Evolutionary conservation across 2,888 invertebrate species (phyloP).

Genomic region (Branchellion lobata): DNA sequence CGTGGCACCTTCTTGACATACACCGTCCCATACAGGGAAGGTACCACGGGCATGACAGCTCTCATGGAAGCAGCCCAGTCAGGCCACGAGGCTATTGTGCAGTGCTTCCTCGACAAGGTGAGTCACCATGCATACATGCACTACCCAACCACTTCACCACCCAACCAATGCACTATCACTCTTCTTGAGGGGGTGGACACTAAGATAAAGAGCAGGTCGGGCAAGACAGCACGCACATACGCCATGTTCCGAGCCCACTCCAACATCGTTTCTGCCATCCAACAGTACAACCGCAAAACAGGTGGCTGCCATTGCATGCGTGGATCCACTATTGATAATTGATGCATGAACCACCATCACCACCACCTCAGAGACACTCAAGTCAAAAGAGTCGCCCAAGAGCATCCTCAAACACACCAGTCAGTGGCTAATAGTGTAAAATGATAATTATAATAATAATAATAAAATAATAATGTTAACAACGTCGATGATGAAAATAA

Average conservation of each 20-base stretch:
- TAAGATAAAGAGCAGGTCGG: constrained; percentile 56
- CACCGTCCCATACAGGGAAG: too few species aligned
- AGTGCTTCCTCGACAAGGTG: constrained; percentile 61
- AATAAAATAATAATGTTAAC: too few species aligned
- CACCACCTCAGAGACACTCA: background rate
- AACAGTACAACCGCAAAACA: constrained; percentile 55
- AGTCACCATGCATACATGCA: constrained; percentile 48
- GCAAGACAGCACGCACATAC: constrained; percentile 60
- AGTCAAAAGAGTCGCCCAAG: background rate
- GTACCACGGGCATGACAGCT: constrained; percentile 60
- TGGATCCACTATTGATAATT: background rate
- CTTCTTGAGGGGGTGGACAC: constrained; percentile 59
- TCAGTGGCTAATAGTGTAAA: background rate
- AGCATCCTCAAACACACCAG: constrained; percentile 2
- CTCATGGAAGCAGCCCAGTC: constrained; percentile 62
- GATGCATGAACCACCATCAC: too few species aligned
- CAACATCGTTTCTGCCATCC: constrained; percentile 61
- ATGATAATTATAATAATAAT: too few species aligned
- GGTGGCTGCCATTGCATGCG: background rate
- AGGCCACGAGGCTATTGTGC: constrained; percentile 62
- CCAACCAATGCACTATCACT: background rate
- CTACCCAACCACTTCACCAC: background rate
- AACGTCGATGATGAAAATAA: too few species aligned
- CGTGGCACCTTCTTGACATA: too few species aligned
- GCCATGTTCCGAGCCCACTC: constrained; percentile 60